Evolutionary conservation across 1,140 invertebrate species (phyloP).

Genomic region (Luehdorfia chinensis): DNA sequence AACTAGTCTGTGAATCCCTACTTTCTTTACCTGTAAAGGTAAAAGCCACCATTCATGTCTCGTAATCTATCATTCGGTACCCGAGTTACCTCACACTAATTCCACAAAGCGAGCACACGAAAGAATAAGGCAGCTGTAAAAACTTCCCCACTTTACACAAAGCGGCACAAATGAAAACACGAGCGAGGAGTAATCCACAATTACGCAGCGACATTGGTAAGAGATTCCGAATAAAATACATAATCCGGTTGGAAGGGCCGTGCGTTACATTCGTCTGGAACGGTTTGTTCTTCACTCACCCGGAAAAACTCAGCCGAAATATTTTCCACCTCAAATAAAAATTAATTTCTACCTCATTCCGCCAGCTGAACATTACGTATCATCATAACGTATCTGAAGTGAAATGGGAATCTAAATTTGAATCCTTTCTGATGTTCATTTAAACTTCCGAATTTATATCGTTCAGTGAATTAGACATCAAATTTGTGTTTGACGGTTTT

Average conservation of each 20-base stretch:
- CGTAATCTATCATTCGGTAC: background rate
- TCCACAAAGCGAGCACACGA: slow-evolving; percentile 2
- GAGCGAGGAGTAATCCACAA: slow-evolving; percentile 51
- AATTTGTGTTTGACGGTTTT: too few species aligned
- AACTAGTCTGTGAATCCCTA: too few species aligned
- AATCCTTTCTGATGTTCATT: slow-evolving; percentile 6
- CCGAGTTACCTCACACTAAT: slow-evolving; percentile 2
- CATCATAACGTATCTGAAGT: background rate
- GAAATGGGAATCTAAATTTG: slow-evolving; percentile 5
- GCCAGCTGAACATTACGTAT: slow-evolving; percentile 2
- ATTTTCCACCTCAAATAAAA: slow-evolving; percentile 14
- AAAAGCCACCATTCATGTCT: too few species aligned
- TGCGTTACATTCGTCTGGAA: slow-evolving; percentile 10
- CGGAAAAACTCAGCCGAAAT: slow-evolving; percentile 15
- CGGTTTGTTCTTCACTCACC: slow-evolving; percentile 1
- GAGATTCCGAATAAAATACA: slow-evolving; percentile 54
- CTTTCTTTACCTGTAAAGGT: too few species aligned
- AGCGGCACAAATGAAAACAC: slow-evolving; percentile 47
- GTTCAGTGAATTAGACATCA: too few species aligned
- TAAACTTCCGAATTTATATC: too few species aligned
- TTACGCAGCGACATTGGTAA: slow-evolving; percentile 54
- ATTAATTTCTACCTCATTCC: slow-evolving; percentile 14
- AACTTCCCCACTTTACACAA: slow-evolving; percentile 24
- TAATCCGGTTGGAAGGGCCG: slow-evolving; percentile 34
- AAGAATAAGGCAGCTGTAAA: slow-evolving; percentile 24